A percentile compares a stretch with the other conserved stretches of the same genome.
phyloP scores from a whole-genome alignment of 2,888 invertebrate species.

The Lordiphosa andalusiaca region DNA sequence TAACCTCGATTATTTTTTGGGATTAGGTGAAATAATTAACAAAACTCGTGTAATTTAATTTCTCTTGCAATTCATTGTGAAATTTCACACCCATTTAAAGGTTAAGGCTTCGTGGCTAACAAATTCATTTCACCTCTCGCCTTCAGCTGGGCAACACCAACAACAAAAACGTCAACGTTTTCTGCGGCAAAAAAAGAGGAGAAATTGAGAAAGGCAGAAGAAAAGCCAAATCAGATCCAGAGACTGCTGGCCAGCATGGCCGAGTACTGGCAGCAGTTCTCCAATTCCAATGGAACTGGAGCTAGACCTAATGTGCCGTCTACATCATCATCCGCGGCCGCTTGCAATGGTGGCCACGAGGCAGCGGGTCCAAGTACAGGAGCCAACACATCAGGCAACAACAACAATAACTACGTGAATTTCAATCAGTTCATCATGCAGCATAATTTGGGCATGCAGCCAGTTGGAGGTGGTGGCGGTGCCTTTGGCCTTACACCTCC shows the following conservation, averaged over 20 bases:
- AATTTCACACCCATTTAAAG: constrained; percentile 18
- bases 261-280: constrained; percentile 56
- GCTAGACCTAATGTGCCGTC: constrained; percentile 17
- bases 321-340: constrained; percentile 17
- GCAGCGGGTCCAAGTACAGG: not conserved
- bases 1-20: too few species aligned
- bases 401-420: constrained; percentile 78
- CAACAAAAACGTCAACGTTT: not conserved
- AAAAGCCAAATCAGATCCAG: constrained; percentile 21
- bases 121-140: not conserved
- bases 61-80: constrained; percentile 45
- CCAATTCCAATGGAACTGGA: constrained; percentile 19
- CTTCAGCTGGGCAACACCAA: constrained; percentile 1
- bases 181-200: constrained; percentile 3
- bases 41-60: constrained; percentile 42
- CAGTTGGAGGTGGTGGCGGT: constrained; percentile 40
- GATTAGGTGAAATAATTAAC: constrained; percentile 21
- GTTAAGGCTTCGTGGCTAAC: not conserved
- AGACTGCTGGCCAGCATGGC: constrained; percentile 49
- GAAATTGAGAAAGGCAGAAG: not conserved
- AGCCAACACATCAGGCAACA: constrained; percentile 4
- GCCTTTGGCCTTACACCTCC: constrained; percentile 37
- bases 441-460: constrained; percentile 70
- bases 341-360: constrained; percentile 26
- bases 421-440: constrained; percentile 80